Evolutionary conservation across 2,888 invertebrate genomes (phyloP).

Genomic region (Machimus rusticus): DNA sequence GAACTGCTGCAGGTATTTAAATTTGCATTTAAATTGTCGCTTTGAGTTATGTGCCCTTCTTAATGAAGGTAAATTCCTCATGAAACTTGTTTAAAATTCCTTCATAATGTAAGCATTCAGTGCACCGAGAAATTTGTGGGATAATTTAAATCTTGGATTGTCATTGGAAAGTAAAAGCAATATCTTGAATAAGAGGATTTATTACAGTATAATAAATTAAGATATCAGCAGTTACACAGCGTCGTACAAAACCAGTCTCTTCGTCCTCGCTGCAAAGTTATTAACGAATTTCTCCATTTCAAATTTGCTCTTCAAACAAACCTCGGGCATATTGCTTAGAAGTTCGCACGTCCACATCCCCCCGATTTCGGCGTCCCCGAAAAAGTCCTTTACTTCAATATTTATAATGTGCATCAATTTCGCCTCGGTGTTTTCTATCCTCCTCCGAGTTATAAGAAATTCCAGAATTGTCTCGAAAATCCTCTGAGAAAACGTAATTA

Average conservation of each 20-base stretch:
- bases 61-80: background rate
- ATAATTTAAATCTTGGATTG: background rate
- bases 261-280: background rate
- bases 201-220: background rate
- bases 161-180: background rate
- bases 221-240: background rate
- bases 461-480: background rate
- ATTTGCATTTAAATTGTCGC: background rate
- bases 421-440: background rate
- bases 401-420: background rate
- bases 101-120: background rate
- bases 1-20: background rate
- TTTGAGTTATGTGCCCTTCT: background rate
- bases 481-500: background rate
- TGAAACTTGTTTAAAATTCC: background rate
- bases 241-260: background rate
- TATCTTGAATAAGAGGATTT: background rate
- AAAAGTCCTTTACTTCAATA: background rate
- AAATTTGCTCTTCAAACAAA: background rate
- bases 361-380: background rate
- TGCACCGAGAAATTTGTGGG: background rate
- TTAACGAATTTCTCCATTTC: background rate
- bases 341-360: background rate
- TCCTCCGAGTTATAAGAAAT: background rate
- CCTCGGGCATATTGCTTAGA: background rate